Evolutionary conservation across 2,888 invertebrate genomes (phyloP), one percentile per base, ranked within the genome.

Genomic region (Melieria crassipennis): DNA sequence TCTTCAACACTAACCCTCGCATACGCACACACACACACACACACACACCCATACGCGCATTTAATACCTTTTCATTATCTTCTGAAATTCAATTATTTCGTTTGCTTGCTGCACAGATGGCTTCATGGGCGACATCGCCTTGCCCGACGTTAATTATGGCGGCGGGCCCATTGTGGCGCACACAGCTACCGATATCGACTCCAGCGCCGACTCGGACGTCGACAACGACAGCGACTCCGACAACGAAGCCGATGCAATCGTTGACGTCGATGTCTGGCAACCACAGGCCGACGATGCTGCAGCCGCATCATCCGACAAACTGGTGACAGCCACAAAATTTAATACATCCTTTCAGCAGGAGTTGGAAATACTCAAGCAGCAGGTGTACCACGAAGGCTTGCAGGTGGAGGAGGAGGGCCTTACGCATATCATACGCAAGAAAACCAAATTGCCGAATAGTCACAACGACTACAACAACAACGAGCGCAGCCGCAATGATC

Each of bases 361-460:
- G 83, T 89, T 94, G n/a, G 93, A 94, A 82, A 91, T 92, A 82
- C 90, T 94, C 79, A 93, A 94, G 80, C 93, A 94, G 80, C 94
- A 94, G 85, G 93, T 94, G 7, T 89, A 94, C 68, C 88, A 91
- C 70, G 94, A 94, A 86, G 94, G 94, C 1, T 87, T 94, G 13
- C 94, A 94, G 85, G 93, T 94, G 5, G 94, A 94, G 87, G 94
- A 94, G 82, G 94, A 94, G 84, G 94, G 94, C 4, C 88, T 94
- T 6, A 91, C 93, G 13, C 93, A 93, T 87, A 89, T 92, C 72
- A 86, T 92, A 73, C 89, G 92, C 73, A 92, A 92, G 81, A 91
- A 92, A 84, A 91, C 92, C 0, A 92, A 92, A 81, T 90, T 92
- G 74, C 89, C 91, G n/a, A 80, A 86, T 65, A 85, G 84, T 10